phyloP scores from a whole-genome alignment of 2,888 invertebrate species.

The Cephus pulcher region DNA sequence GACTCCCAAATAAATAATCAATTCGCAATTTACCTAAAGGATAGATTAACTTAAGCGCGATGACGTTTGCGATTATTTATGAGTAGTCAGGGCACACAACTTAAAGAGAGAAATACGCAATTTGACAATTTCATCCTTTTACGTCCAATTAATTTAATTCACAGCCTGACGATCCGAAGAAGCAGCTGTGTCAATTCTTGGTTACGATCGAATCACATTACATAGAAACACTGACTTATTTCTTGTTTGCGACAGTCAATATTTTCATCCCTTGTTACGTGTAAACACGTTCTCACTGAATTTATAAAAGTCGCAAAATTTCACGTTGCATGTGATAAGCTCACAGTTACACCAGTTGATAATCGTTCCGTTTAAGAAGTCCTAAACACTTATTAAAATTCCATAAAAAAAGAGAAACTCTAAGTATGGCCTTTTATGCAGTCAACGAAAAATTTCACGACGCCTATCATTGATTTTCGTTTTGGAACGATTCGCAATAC shows the following conservation, averaged over 20 bases:
- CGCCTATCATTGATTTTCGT: neutral
- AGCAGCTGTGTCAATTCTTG: neutral
- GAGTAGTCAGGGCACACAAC: neutral
- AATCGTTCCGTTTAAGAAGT: neutral
- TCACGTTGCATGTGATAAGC: neutral
- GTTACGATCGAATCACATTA: neutral
- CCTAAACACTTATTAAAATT: neutral
- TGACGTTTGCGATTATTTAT: neutral
- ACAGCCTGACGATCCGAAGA: neutral
- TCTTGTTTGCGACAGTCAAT: neutral
- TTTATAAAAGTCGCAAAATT: neutral
- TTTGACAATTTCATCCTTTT: neutral
- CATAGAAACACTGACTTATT: neutral
- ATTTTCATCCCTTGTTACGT: neutral
- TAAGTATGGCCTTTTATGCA: neutral
- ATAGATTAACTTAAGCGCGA: neutral
- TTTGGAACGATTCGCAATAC: neutral
- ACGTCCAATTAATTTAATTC: neutral
- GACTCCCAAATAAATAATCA: neutral
- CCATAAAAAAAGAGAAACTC: neutral
- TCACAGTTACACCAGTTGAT: neutral
- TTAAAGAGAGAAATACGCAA: neutral
- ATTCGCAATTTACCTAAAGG: neutral
- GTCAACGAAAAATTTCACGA: neutral
- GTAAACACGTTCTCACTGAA: neutral